Base-by-base conservation (phyloP, 2,888 invertebrate species). In the Scaptomyza polygonia region DNA sequence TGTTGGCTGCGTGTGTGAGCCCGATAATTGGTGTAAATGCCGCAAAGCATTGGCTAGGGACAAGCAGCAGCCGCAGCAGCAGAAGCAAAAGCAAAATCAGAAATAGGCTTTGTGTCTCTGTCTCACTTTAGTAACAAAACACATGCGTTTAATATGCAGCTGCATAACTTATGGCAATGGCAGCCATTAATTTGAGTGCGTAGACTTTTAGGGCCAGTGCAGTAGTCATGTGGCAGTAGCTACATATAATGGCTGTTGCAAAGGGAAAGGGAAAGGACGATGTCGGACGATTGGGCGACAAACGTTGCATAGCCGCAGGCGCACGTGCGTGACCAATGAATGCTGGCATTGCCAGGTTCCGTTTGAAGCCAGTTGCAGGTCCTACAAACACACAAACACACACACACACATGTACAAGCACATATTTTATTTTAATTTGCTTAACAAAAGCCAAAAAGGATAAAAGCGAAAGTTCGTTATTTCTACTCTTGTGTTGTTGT, bases 11-110 rank as follows among this genome's bases (percentile, higher is more conserved):
- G 44, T 63, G 52, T 53, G 58, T 48, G 42, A 40, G 52, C 69
- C 57, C 69, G 83, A 87, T 84, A 84, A 88, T 84, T 84, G 89
- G 83, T 88, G 79, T 87, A 87, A 84, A 81, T 82, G 82, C 88
- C 79, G 59, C 79, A 81, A 40, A 68, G 75, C 85, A 61, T 56
- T 65, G 62, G 63, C 71, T 54, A 45, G 52, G 58, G 66, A 58
- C 54, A 82, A 66, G 44, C 71, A 64, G 30, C 51, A 34, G 65
- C 21, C 32, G 16, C 27, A 63, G 64, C n/a, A 14, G 12, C 5
- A 40, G 34, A n/a, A n/a, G n/a, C n/a, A n/a, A n/a, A n/a, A n/a
- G n/a, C n/a, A n/a, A n/a, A n/a, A n/a, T n/a, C n/a, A n/a, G 55
- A 25, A 58, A 34, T 55, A 58, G 57, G 32, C 30, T 11, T 25